Conservation (phyloP, 2,888 invertebrate species). For the Himalopsyche anomala region DNA sequence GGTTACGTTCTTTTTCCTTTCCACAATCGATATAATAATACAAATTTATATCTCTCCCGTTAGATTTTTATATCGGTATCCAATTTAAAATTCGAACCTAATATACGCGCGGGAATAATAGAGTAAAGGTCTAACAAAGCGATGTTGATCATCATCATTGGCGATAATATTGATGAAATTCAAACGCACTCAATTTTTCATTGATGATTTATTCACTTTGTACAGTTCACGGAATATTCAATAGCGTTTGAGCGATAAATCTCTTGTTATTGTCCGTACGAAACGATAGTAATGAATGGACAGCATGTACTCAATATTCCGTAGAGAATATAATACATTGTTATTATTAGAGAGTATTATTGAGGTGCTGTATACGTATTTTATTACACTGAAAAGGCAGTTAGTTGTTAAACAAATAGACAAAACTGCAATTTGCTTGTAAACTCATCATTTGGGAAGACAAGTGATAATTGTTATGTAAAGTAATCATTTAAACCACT, state of each 20-base stretch:
- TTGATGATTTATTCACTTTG: constrained; percentile 32
- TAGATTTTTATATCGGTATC: no score
- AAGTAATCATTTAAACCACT: no score
- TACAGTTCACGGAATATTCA: not conserved
- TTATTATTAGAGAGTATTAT: not conserved
- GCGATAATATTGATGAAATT: constrained; percentile 10
- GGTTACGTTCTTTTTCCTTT: no score
- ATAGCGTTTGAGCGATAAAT: constrained; percentile 32
- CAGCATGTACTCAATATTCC: constrained; percentile 11
- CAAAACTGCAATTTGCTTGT: no score
- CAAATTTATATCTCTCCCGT: no score
- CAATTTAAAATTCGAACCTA: no score
- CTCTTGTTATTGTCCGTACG: constrained; percentile 16
- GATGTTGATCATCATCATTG: not conserved
- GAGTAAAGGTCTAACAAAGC: not conserved
- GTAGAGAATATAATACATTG: not conserved
- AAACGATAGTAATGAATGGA: constrained; percentile 29
- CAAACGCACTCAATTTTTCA: constrained; percentile 22
- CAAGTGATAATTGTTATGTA: no score
- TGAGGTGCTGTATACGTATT: not conserved
- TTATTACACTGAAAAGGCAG: not conserved
- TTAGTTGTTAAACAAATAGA: no score
- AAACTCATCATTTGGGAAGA: no score
- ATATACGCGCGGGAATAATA: constrained; percentile 1
- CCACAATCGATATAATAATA: no score